Conservation (phyloP, 2,888 invertebrate species). For the Leptothorax acervorum region DNA sequence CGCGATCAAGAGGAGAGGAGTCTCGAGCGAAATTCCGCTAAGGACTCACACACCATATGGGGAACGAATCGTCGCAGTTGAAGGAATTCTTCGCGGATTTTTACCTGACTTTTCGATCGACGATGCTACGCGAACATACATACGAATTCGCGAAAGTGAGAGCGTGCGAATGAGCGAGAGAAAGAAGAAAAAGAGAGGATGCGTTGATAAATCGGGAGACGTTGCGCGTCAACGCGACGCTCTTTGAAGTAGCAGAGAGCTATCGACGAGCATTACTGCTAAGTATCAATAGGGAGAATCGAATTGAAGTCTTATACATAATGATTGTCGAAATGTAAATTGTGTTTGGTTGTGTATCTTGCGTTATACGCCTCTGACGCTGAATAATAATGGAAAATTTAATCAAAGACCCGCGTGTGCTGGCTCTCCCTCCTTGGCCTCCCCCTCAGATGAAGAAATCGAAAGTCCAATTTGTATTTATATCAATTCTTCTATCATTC, state of each 20-base stretch:
- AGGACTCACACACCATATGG: constrained; percentile 33
- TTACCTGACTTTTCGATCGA: constrained; percentile 67
- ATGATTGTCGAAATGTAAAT: constrained; percentile 79
- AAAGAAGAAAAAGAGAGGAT: constrained; percentile 32
- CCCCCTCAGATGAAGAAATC: not conserved
- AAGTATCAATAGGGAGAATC: constrained; percentile 72
- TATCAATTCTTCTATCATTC: not conserved
- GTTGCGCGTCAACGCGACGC: not conserved
- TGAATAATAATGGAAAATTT: constrained; percentile 77
- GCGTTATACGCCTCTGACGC: constrained; percentile 81
- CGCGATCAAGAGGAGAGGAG: not conserved
- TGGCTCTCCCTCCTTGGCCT: not conserved
- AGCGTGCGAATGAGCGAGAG: constrained; percentile 29
- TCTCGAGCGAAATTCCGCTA: constrained; percentile 30
- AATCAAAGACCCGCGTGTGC: constrained; percentile 63
- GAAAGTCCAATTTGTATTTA: not conserved
- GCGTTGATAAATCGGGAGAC: constrained; percentile 23
- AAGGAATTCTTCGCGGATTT: constrained; percentile 57
- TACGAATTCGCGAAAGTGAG: constrained; percentile 55
- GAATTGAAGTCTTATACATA: constrained; percentile 78
- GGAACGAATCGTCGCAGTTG: constrained; percentile 17
- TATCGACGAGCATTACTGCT: constrained; percentile 68
- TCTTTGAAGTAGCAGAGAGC: constrained; percentile 51
- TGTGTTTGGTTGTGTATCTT: constrained; percentile 83
- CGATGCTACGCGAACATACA: constrained; percentile 37